Evolutionary conservation across 2,888 invertebrate genomes (phyloP), one percentile per base, ranked within the genome.

Genomic region (Drosophila pegasa): DNA sequence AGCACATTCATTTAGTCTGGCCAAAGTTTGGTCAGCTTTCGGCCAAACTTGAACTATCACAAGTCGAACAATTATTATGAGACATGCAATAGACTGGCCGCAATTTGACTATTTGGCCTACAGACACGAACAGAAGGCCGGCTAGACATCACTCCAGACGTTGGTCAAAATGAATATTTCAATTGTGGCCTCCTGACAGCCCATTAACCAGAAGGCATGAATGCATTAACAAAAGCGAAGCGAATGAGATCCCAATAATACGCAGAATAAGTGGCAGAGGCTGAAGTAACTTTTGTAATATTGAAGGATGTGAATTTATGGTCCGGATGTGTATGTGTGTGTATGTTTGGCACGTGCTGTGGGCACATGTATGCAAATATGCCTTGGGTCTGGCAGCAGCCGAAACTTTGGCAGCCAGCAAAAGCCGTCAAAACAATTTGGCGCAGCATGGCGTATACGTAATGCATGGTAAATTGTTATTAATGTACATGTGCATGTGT

Each of bases 371-470:
- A 81, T 66, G 71, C 64, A 77, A 76, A 72, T 59, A 56, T 50
- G n/a, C 29, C 31, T 37, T 56, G 41, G 56, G 58, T 56, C 43
- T n/a, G 43, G 50, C 43, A 61, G 31, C 22, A 35, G 8, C 4
- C 12, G 12, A 60, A 16, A 62, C 71, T 60, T 73, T 48, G 63
- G 43, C 45, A 57, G 22, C 55, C 31, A 16, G 50, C 50, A 20
- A 58, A 72, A 56, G 60, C 64, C 64, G 71, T 78, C 71, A 68
- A 62, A 80, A 64, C 80, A 57, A 78, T 78, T 82, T 72, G 62
- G 66, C 82, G 20, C 83, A 83, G 60, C 82, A 66, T 67, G 75
- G 77, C 77, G 82, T 82, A 83, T 82, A 38, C 68, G 73, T 71
- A 78, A 77, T 82, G 66, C 78, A 71, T 61, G 56, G 60, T 58